These are phyloP conservation scores for Lampris megalopsis DNA, from an alignment of 2,113 vertebrate species.

Conservation along the genomic window DNA sequence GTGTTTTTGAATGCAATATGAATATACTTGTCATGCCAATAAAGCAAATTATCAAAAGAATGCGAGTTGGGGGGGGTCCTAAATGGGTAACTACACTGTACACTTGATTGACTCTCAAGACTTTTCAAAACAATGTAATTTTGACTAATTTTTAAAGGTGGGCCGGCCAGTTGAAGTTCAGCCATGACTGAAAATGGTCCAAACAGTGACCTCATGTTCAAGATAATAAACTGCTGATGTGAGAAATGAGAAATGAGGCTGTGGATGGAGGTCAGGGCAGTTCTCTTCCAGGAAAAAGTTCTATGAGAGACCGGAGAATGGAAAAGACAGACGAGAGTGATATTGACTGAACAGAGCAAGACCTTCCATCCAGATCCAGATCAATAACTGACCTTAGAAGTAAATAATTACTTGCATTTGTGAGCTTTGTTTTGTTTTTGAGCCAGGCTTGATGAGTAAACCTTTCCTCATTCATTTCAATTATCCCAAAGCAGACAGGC, in stretches of 20 bases:
- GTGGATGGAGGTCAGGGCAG: conserved; percentile 5
- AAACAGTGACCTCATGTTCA: conserved; percentile 28
- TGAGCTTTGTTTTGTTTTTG: conserved; percentile 66
- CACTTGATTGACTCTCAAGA: too few relatives aligned
- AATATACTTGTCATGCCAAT: too few relatives aligned
- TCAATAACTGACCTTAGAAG: conserved; percentile 47
- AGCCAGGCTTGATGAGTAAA: conserved; percentile 48
- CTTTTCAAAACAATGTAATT: neutral
- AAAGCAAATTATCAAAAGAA: too few relatives aligned
- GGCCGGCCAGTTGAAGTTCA: neutral
- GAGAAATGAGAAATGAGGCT: conserved; percentile 15
- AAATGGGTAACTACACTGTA: too few relatives aligned
- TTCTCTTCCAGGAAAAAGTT: conserved; percentile 13
- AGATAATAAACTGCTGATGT: conserved; percentile 26
- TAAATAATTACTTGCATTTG: conserved; percentile 52
- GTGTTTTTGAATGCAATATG: too few relatives aligned
- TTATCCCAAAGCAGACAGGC: conserved; percentile 50
- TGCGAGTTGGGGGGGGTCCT: too few relatives aligned
- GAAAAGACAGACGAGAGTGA: neutral
- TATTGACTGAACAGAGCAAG: conserved; percentile 20
- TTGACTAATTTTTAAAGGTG: too few relatives aligned
- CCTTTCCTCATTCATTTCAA: conserved; percentile 66
- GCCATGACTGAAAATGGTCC: neutral
- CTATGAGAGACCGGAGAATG: neutral
- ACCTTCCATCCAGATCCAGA: conserved; percentile 16